Evolutionary conservation across 2,113 vertebrate genomes (phyloP), one percentile per base, ranked within the genome.

Genomic region (Halichoeres trimaculatus): DNA sequence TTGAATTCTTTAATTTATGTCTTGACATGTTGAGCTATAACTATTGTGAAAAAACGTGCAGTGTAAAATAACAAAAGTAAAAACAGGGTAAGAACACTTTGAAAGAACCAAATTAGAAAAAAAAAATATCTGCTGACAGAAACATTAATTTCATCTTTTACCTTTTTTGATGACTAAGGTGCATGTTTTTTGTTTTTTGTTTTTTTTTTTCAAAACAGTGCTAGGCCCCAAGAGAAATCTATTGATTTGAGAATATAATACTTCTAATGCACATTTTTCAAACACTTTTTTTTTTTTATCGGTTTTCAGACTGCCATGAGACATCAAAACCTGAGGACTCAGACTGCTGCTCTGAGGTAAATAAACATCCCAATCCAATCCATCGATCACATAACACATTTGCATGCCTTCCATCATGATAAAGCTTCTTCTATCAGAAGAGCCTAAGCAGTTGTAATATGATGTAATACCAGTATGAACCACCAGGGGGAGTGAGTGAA

Each of bases 331-430:
- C 83, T 2, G 84, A 81, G 19, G 85, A 79, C 30, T 65, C 86
- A 41, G 86, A 89, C 82, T 90, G 84, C 85, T 88, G 84, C 88
- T 84, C 85, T 41, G 38, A 52, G 78, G 90, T 93, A 55, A 90
- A 81, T 41, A 26, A 34, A 40, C 5, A 23, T 66, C 7, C n/a
- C n/a, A n/a, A n/a, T n/a, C n/a, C n/a, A n/a, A n/a, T n/a, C n/a
- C n/a, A n/a, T n/a, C n/a, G n/a, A n/a, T n/a, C n/a, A n/a, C n/a
- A n/a, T n/a, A n/a, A 14, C 16, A 34, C 14, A 54, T 11, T 0
- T 24, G 26, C 3, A 7, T 16, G 6, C 22, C 8, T 11, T 24
- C 23, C 11, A 5, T 30, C 23, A 47, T 10, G 20, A 13, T 62
- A 35, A 16, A 5, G 9, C 12, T 40, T 13, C 12, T 2, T 10